Evolutionary conservation across 1,140 invertebrate genomes (phyloP).

Genomic region (Drosophila quadrilineata): DNA sequence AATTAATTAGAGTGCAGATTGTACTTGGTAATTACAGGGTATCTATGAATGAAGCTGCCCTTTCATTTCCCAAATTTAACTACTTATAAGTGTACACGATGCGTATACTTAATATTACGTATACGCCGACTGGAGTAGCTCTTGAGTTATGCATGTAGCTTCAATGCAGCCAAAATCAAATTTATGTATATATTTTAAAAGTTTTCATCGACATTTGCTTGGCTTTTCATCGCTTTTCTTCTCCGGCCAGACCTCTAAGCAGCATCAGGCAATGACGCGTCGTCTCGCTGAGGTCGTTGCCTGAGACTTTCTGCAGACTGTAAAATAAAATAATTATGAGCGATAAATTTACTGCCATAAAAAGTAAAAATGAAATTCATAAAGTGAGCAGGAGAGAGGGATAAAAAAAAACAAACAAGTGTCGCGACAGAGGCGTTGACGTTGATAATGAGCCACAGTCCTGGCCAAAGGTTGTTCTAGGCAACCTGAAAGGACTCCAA

Average conservation of each 20-base stretch:
- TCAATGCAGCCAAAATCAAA: too few relatives aligned
- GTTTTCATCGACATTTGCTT: too few relatives aligned
- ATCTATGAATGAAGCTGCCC: too few relatives aligned
- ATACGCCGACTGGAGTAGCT: too few relatives aligned
- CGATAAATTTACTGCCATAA: slow-evolving; percentile 66
- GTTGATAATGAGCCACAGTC: slow-evolving; percentile 56
- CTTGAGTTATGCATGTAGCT: too few relatives aligned
- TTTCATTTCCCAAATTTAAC: too few relatives aligned
- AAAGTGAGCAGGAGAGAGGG: too few relatives aligned
- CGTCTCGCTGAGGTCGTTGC: slow-evolving; percentile 54
- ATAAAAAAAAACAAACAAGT: slow-evolving; percentile 41
- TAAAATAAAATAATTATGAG: slow-evolving; percentile 78
- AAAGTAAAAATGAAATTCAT: slow-evolving; percentile 1
- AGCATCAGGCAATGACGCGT: neutral
- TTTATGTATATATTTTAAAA: too few relatives aligned
- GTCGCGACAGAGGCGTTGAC: slow-evolving; percentile 43
- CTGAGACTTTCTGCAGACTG: slow-evolving; percentile 74
- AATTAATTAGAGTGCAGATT: too few relatives aligned
- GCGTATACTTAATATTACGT: too few relatives aligned
- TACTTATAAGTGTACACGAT: too few relatives aligned
- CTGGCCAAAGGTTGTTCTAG: slow-evolving; percentile 43
- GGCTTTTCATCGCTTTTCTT: neutral
- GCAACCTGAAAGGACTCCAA: slow-evolving; percentile 36
- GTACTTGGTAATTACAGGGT: too few relatives aligned
- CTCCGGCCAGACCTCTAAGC: slow-evolving; percentile 32